Base-by-base conservation (phyloP, 2,888 invertebrate genomes). In the Pollenia angustigena region DNA sequence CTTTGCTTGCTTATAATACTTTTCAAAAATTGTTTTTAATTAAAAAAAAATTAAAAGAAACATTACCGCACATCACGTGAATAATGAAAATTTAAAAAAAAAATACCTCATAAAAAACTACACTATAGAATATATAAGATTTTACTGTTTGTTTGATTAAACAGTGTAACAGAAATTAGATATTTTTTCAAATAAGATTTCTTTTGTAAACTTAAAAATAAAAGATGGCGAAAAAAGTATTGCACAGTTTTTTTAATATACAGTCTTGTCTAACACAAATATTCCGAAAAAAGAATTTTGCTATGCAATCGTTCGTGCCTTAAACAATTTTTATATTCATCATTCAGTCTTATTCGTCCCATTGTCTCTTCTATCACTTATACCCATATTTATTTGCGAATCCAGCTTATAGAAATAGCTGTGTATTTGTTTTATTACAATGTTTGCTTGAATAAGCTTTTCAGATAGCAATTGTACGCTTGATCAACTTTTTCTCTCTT, bases 401-500 rank as follows among this genome's bases (percentile, higher is more conserved):
- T 72, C 54, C 42, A 56, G 40, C 11, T 66, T 44, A 42, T 50
- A 58, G 6, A 71, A 64, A 46, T 46, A 52, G 42, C 32, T 6
- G 32, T 32, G 32, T 48, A 58, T 75, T 74, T 68, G 52, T 74
- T 79, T 79, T 80, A 80, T 80, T 85, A 62, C 48, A 60, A 62
- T 80, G 68, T 85, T 12, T 54, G 60, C 74, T 85, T 85, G 68
- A 85, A 40, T 80, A 54, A 60, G 18, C 80, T 80, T 85, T 48
- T 60, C 80, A 68, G 75, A 85, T 68, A 69, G 68, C 79, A 85
- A 85, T 85, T 75, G 84, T 69, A 68, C 60, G 79, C 68, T 85
- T 84, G 79, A 84, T 54, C 52, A 66, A 68, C 0, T 79, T 58
- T 60, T 68, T 32, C 68, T n/a, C n/a, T 72, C 44, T 54, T 54